Conservation (phyloP, 2,888 invertebrate species). For the Diaperis boleti region DNA sequence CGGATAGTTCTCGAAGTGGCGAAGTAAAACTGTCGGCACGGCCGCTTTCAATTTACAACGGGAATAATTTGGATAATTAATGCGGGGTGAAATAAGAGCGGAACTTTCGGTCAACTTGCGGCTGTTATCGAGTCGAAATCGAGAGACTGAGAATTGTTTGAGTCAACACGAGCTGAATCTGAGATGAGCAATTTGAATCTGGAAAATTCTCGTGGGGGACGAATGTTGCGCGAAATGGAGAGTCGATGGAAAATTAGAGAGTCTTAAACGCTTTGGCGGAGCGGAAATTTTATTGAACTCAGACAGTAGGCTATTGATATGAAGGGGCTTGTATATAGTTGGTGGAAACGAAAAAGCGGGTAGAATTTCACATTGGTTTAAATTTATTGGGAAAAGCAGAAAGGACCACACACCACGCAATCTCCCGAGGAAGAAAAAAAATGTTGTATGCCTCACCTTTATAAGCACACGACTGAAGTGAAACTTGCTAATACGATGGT, state of each 20-base stretch:
- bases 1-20: background rate
- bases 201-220: slow-evolving; percentile 22
- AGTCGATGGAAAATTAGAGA: slow-evolving; percentile 8
- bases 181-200: slow-evolving; percentile 34
- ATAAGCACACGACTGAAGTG: too few species aligned
- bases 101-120: slow-evolving; percentile 14
- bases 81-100: slow-evolving; percentile 13
- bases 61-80: slow-evolving; percentile 17
- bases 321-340: too few species aligned
- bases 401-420: too few species aligned
- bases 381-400: too few species aligned
- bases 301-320: too few species aligned
- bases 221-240: background rate
- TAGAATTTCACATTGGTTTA: too few species aligned
- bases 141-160: slow-evolving; percentile 23
- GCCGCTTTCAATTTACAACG: slow-evolving; percentile 7
- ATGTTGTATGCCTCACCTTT: too few species aligned
- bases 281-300: too few species aligned
- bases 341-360: too few species aligned
- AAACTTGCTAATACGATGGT: too few species aligned
- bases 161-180: slow-evolving; percentile 31
- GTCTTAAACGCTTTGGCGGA: background rate
- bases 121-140: slow-evolving; percentile 27
- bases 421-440: too few species aligned
- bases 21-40: slow-evolving; percentile 5